These are phyloP conservation scores for Urocynchramus pylzowi DNA, from an alignment of 2,113 vertebrate genomes.

Conservation along the genomic window DNA sequence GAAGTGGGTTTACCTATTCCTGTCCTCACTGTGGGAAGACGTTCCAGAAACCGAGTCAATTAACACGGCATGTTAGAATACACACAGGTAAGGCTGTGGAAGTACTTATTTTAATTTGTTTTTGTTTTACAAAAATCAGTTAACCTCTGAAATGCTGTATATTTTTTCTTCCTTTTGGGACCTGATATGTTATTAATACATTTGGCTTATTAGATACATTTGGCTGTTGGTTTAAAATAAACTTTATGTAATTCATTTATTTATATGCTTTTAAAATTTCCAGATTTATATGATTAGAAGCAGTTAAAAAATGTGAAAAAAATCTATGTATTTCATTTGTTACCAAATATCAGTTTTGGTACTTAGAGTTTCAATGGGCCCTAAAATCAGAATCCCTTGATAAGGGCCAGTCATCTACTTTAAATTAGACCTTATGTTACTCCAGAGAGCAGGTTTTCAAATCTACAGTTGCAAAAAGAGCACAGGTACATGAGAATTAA, in stretches of 20 bases:
- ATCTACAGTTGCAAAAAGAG: not conserved
- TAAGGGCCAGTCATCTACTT: not conserved
- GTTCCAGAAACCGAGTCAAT: constrained; percentile 96
- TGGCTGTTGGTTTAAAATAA: not conserved
- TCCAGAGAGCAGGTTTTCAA: not conserved
- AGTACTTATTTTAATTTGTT: not conserved
- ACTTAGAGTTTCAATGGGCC: not conserved
- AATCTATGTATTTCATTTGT: not conserved
- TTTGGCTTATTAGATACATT: not conserved
- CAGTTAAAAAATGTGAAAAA: not conserved
- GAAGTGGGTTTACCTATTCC: constrained; percentile 93
- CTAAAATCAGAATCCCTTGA: not conserved
- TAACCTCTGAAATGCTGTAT: not conserved
- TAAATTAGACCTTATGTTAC: not conserved
- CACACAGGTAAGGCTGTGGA: constrained; percentile 85
- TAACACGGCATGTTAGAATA: constrained; percentile 92
- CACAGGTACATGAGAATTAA: not conserved
- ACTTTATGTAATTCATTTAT: not conserved
- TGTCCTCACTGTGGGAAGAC: constrained; percentile 97
- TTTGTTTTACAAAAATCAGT: not conserved
- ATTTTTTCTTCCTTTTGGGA: not conserved
- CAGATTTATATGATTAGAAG: not conserved
- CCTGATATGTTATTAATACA: not conserved
- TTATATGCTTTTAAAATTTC: not conserved
- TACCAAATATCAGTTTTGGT: not conserved